Base-by-base conservation (phyloP, 1,140 invertebrate genomes). In the Bombus fervidus region DNA sequence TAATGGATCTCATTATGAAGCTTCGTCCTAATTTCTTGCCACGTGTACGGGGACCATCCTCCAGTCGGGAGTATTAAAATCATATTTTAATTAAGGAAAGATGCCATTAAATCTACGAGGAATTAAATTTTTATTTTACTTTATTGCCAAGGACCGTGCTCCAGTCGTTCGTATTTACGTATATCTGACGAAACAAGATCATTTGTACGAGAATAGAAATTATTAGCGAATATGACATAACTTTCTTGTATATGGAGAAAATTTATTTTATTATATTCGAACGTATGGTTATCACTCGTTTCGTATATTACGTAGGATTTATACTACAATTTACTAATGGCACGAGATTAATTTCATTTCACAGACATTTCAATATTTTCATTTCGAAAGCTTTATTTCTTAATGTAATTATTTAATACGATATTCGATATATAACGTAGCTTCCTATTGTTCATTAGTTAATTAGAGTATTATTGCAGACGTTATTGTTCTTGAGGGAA, bases 1-100 rank as follows among this genome's bases (percentile, higher is more conserved):
- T 59, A 77, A 31, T 15, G 75, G 28, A n/a, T 77, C 57, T 34
- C 75, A 31, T 77, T 77, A 77, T 28, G n/a, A 77, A 77, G 28
- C 62, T 77, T 41, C 37, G 57, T 77, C 25, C 28, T 39, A 77
- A 77, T 77, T 77, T n/a, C 57, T 34, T 62, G 75, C 28, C 12
- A 22, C 47, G 28, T 28, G 25, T 5, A 41, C 75, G 13, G 8
- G 5, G 25, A n/a, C 2, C 4, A 22, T 12, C 25, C 41, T 10
- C 34, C 57, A n/a, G 8, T 6, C 9, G 1, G 28, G 0, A 10
- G 39, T 62, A 41, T 77, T 62, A 41, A 77, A 62, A 31, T 28
- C 37, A 2, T 41, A 37, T 39, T 62, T 41, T 39, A 76, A 59
- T 59, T 13, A n/a, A 59, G 25, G 2, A 15, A 8, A 28, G n/a